Evolutionary conservation across 2,888 invertebrate species (phyloP).

Genomic region (Mamestra brassicae): DNA sequence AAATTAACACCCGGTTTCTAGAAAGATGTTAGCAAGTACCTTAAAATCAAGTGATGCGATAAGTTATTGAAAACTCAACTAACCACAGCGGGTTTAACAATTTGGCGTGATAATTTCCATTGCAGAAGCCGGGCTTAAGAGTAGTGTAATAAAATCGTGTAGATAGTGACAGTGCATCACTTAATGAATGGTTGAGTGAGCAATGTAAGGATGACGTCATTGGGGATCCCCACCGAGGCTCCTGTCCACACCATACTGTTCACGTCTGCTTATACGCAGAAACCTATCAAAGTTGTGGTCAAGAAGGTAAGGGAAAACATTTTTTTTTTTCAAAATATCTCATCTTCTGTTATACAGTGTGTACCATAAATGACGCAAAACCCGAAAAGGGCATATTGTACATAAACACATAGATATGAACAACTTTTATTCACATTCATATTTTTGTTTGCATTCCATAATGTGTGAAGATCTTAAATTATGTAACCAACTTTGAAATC

Average conservation of each 20-base stretch:
- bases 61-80: too few relatives aligned
- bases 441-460: too few relatives aligned
- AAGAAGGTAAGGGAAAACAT: slow-evolving; percentile 78
- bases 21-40: background rate
- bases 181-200: slow-evolving; percentile 37
- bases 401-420: too few relatives aligned
- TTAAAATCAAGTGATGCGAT: too few relatives aligned
- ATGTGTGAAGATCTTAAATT: too few relatives aligned
- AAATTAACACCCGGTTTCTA: background rate
- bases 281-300: slow-evolving; percentile 75
- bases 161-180: slow-evolving; percentile 35
- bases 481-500: background rate
- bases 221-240: slow-evolving; percentile 88
- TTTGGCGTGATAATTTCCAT: background rate
- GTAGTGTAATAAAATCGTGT: background rate
- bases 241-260: slow-evolving; percentile 86
- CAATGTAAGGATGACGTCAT: slow-evolving; percentile 81
- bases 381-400: too few relatives aligned
- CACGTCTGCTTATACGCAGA: slow-evolving; percentile 84
- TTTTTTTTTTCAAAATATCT: too few relatives aligned
- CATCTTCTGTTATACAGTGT: too few relatives aligned
- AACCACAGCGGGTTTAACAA: too few relatives aligned
- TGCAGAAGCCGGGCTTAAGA: background rate
- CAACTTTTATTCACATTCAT: too few relatives aligned
- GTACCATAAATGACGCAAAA: too few relatives aligned